phyloP scores from a whole-genome alignment of 2,113 vertebrate genomes.

The Nothobranchius kuhntae region DNA sequence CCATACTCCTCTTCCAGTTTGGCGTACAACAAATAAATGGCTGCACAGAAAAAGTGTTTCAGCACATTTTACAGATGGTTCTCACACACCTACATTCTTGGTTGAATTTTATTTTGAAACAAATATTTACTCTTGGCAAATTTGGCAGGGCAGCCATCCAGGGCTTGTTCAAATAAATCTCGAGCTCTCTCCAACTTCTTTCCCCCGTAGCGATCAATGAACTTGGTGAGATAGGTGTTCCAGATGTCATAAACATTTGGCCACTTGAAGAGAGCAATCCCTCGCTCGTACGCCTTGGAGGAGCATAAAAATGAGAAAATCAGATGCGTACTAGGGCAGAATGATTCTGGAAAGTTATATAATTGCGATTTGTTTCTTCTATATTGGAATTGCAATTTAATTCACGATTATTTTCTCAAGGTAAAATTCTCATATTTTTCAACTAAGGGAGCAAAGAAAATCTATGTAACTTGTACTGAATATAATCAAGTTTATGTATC shows the following conservation, averaged over 20 bases:
- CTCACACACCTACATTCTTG: background rate
- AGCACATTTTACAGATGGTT: background rate
- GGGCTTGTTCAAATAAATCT: constrained; percentile 91
- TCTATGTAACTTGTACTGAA: too few species aligned
- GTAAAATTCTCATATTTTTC: too few species aligned
- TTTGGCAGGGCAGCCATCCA: constrained; percentile 90
- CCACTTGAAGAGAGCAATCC: constrained; percentile 91
- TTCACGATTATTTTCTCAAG: too few species aligned
- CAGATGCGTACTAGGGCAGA: too few species aligned
- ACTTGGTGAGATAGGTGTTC: constrained; percentile 95
- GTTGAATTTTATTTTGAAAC: background rate
- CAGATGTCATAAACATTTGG: constrained; percentile 94
- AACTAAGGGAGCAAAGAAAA: too few species aligned
- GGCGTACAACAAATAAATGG: constrained; percentile 90
- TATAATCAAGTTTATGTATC: too few species aligned
- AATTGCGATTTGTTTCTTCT: too few species aligned
- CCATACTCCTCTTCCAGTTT: constrained; percentile 91
- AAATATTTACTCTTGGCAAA: constrained; percentile 88
- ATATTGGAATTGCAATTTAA: too few species aligned
- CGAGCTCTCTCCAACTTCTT: constrained; percentile 92
- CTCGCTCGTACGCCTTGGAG: constrained; percentile 87
- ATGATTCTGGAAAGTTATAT: too few species aligned
- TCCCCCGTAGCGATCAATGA: constrained; percentile 91
- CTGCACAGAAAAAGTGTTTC: constrained; percentile 56
- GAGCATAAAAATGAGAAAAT: background rate